Conservation (phyloP, 2,113 vertebrate species). For the Aphyosemion australe region DNA sequence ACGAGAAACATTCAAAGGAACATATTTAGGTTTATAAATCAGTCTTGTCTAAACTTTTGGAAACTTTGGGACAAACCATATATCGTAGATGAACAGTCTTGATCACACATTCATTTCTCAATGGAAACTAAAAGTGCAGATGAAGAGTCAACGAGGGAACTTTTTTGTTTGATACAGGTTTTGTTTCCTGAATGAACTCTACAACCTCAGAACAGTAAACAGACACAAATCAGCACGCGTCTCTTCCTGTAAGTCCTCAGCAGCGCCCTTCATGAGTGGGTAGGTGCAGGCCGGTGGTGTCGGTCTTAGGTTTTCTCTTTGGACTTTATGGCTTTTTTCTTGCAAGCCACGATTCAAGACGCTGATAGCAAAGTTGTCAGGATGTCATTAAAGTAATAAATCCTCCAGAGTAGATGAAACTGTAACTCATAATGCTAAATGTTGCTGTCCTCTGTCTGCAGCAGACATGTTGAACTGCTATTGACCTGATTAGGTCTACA, state of each 20-base stretch:
- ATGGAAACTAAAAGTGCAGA: background rate
- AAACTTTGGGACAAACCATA: background rate
- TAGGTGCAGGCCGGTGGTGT: slow-evolving; percentile 8
- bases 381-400: slow-evolving; percentile 52
- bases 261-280: slow-evolving; percentile 1
- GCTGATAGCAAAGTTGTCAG: slow-evolving; percentile 51
- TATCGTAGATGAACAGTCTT: too few relatives aligned
- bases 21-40: background rate
- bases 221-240: slow-evolving; percentile 17
- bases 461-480: slow-evolving; percentile 47
- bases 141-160: background rate
- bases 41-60: slow-evolving; percentile 1
- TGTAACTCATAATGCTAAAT: slow-evolving; percentile 49
- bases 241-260: background rate
- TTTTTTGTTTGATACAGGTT: slow-evolving; percentile 20
- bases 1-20: background rate
- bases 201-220: background rate
- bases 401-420: slow-evolving; percentile 32
- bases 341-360: slow-evolving; percentile 20
- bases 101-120: background rate
- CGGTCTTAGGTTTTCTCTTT: slow-evolving; percentile 39
- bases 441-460: slow-evolving; percentile 34
- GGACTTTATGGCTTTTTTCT: slow-evolving; percentile 44
- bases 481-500: slow-evolving; percentile 54
- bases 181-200: slow-evolving; percentile 31